Evolutionary conservation across 2,113 vertebrate genomes (phyloP).

Genomic region (Istiophorus platypterus): DNA sequence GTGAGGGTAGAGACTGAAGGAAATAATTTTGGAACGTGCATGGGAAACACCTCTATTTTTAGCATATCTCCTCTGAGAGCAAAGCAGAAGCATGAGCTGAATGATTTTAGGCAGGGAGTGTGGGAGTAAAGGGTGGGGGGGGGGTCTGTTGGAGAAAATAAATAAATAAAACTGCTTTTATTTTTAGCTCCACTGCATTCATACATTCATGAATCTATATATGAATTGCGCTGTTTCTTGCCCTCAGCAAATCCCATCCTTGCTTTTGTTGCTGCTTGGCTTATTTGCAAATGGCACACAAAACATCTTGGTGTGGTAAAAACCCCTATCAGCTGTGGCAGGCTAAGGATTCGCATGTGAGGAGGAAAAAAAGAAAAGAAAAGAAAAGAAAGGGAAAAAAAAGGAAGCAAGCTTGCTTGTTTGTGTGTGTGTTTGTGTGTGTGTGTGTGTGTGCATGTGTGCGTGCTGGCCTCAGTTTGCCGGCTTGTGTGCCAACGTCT

Average conservation of each 20-base stretch:
- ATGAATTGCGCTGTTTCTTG: conserved; percentile 54
- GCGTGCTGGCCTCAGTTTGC: too few relatives aligned
- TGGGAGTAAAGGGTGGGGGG: background rate
- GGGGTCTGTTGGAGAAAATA: conserved; percentile 30
- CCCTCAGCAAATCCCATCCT: conserved; percentile 60
- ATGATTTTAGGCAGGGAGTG: conserved; percentile 57
- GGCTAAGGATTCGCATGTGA: conserved; percentile 55
- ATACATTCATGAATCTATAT: conserved; percentile 68
- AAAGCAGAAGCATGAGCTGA: conserved; percentile 71
- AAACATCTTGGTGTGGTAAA: conserved; percentile 53
- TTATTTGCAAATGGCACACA: conserved; percentile 55
- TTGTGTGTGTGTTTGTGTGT: conserved; percentile 2
- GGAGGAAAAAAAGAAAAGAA: background rate
- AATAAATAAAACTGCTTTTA: conserved; percentile 66
- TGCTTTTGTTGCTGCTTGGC: conserved; percentile 59
- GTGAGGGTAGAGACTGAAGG: conserved; percentile 44
- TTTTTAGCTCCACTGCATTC: conserved; percentile 71
- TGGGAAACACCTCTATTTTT: conserved; percentile 82
- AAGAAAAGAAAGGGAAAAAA: too few relatives aligned
- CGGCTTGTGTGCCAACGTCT: conserved; percentile 36
- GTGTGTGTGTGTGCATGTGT: conserved; percentile 9
- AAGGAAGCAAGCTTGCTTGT: conserved; percentile 11
- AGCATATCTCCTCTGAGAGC: conserved; percentile 69
- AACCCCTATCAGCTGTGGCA: conserved; percentile 67
- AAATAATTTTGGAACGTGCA: conserved; percentile 73